phyloP scores from a whole-genome alignment of 2,888 invertebrate species.

The Sinelater perroti region DNA sequence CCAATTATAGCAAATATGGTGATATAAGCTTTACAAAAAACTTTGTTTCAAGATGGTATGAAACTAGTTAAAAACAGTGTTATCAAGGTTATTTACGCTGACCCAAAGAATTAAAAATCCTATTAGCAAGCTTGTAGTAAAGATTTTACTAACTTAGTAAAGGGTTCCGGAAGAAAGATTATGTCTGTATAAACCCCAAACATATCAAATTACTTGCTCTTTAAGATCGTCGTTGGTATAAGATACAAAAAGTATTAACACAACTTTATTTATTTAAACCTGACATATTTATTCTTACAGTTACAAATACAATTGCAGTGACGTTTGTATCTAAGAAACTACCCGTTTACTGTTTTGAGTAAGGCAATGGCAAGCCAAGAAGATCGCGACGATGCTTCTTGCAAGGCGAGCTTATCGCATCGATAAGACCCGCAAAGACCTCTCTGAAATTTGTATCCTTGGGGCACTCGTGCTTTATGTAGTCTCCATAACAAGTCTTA shows the following conservation, averaged over 20 bases:
- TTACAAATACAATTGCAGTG: not conserved
- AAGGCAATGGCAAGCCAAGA: not conserved
- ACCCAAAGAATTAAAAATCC: no score
- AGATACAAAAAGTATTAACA: not conserved
- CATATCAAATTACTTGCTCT: not conserved
- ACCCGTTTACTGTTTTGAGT: no score
- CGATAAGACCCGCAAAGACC: not conserved
- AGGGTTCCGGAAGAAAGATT: no score
- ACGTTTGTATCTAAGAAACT: not conserved
- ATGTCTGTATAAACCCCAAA: no score
- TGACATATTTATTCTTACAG: not conserved
- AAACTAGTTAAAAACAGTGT: no score
- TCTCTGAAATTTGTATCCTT: not conserved
- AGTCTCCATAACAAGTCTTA: conserved; percentile 1
- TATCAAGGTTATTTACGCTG: no score
- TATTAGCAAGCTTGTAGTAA: no score
- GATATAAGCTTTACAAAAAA: no score
- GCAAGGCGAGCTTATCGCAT: not conserved
- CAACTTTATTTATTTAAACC: not conserved
- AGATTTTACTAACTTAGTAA: no score
- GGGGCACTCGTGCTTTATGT: conserved; percentile 2
- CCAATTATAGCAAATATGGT: no score
- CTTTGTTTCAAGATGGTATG: no score
- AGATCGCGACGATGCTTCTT: not conserved
- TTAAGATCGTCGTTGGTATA: not conserved